Percentiles rank a stretch among this genome's conserved stretches.
phyloP scores from a whole-genome alignment of 2,888 invertebrate genomes.

The Empis stercorea region DNA sequence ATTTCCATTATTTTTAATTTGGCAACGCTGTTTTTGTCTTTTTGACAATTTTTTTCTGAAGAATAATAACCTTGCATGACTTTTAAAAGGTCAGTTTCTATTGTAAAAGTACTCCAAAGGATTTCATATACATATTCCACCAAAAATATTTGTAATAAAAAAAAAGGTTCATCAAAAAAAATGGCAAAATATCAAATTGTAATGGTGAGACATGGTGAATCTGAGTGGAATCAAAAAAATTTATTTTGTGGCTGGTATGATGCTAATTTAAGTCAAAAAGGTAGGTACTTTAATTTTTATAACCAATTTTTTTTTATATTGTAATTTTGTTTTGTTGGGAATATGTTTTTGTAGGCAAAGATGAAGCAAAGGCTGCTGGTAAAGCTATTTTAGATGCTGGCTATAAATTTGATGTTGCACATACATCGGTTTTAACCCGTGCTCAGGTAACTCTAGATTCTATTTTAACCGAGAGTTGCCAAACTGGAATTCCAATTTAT shows the following conservation, averaged over 20 bases:
- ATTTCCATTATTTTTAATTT: no score
- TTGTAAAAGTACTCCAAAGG: no score
- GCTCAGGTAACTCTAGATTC: slow-evolving; percentile 63
- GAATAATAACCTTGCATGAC: no score
- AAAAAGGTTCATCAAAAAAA: no score
- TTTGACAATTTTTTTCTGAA: no score
- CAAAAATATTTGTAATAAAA: no score
- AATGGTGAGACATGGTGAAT: slow-evolving; percentile 65
- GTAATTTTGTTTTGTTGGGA: no score
- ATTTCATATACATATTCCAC: no score
- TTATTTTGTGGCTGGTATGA: slow-evolving; percentile 65
- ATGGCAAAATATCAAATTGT: slow-evolving; percentile 45
- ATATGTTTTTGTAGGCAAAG: slow-evolving; percentile 22
- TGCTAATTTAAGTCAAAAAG: slow-evolving; percentile 56
- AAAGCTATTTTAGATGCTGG: slow-evolving; percentile 64
- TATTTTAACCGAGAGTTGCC: slow-evolving; percentile 55
- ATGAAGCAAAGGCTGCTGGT: slow-evolving; percentile 46
- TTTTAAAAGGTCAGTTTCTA: no score
- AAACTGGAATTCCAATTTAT: slow-evolving; percentile 51
- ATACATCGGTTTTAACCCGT: slow-evolving; percentile 68
- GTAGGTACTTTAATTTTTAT: slow-evolving; percentile 33
- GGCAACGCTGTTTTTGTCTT: no score
- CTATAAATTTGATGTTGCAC: slow-evolving; percentile 65
- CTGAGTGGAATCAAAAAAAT: slow-evolving; percentile 65
- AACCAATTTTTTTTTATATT: not conserved